phyloP scores from a whole-genome alignment of 2,113 vertebrate species.

The Ameiurus melas region DNA sequence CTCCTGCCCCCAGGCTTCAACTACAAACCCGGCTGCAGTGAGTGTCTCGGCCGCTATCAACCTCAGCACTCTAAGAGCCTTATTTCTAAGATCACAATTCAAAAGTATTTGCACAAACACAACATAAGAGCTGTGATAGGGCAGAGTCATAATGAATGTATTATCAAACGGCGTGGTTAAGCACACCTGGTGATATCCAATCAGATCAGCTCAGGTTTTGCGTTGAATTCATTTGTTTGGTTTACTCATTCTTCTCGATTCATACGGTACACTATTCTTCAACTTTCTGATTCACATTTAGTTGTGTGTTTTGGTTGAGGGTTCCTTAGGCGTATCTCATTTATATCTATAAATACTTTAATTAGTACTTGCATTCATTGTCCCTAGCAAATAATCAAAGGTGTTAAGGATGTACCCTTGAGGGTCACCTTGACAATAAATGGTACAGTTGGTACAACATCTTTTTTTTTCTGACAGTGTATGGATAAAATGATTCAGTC shows the following conservation, averaged over 20 bases:
- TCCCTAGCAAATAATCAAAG: neutral
- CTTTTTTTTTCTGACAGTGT: neutral
- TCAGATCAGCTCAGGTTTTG: neutral
- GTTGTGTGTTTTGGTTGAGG: neutral
- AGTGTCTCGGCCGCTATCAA: constrained; percentile 66
- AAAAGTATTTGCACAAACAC: neutral
- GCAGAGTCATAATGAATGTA: neutral
- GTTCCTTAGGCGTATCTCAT: neutral
- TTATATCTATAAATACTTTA: neutral
- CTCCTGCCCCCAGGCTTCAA: constrained; percentile 97
- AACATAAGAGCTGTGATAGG: neutral
- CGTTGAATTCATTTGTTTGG: neutral
- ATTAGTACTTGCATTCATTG: neutral
- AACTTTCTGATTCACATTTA: neutral
- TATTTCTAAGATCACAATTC: no score
- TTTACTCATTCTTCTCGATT: neutral
- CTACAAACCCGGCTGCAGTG: constrained; percentile 98
- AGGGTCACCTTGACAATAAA: neutral
- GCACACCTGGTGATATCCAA: no score
- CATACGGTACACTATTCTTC: neutral
- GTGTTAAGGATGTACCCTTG: neutral
- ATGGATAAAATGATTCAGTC: neutral
- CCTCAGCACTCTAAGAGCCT: neutral
- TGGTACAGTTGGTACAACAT: neutral
- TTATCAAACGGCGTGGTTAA: neutral